phyloP scores from a whole-genome alignment of 2,113 vertebrate genomes.

The Panthera uncia region DNA sequence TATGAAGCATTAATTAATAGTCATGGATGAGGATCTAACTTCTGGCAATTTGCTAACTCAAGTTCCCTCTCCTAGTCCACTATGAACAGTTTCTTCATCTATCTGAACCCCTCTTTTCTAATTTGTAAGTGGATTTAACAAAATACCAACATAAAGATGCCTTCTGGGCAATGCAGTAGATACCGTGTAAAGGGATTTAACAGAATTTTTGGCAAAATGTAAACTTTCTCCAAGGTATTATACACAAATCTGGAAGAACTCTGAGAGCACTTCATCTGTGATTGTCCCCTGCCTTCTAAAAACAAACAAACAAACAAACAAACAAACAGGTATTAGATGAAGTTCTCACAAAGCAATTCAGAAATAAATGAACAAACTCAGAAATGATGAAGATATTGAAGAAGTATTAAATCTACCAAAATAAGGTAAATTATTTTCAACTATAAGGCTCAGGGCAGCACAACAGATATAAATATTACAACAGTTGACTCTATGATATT shows the following conservation, averaged over 20 bases:
- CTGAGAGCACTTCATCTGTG: background rate
- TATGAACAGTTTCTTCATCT: background rate
- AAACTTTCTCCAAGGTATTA: background rate
- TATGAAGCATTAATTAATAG: background rate
- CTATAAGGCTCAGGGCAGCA: background rate
- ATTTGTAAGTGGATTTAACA: background rate
- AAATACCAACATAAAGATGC: background rate
- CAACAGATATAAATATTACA: background rate
- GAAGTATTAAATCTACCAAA: background rate
- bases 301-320: background rate
- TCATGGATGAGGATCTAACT: background rate
- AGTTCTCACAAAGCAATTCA: background rate
- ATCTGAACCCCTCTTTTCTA: background rate
- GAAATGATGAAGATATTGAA: background rate
- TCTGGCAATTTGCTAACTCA: background rate
- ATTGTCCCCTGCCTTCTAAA: background rate
- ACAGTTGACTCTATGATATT: background rate
- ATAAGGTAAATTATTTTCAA: background rate
- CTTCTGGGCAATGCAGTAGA: background rate
- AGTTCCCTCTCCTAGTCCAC: background rate
- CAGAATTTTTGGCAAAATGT: background rate
- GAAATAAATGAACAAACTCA: background rate
- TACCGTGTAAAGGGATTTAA: background rate
- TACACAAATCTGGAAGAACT: background rate
- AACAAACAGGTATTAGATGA: background rate